These are phyloP conservation scores for Lomographa bimaculata DNA, from an alignment of 2,888 invertebrate species.

Conservation along the genomic window DNA sequence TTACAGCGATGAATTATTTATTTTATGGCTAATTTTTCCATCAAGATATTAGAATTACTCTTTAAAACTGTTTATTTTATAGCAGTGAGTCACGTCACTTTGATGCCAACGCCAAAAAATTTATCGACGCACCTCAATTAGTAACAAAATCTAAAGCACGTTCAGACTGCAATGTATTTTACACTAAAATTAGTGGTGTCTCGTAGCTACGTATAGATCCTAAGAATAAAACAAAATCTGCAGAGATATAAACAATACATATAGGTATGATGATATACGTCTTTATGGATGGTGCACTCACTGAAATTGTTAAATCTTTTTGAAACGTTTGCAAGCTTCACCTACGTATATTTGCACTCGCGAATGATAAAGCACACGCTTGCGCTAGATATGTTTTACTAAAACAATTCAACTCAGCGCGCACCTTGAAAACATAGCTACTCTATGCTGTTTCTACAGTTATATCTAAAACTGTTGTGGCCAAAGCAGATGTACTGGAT, in stretches of 20 bases:
- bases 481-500: slow-evolving; percentile 1
- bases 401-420: slow-evolving; percentile 47
- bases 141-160: not conserved
- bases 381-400: slow-evolving; percentile 54
- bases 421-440: slow-evolving; percentile 39
- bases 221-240: slow-evolving; percentile 3
- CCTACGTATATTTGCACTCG: slow-evolving; percentile 52
- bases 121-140: slow-evolving; percentile 11
- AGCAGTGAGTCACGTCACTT: slow-evolving; percentile 26
- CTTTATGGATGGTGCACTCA: slow-evolving; percentile 39
- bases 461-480: slow-evolving; percentile 9
- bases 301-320: slow-evolving; percentile 55
- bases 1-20: slow-evolving; percentile 16
- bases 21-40: slow-evolving; percentile 31
- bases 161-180: slow-evolving; percentile 1
- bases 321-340: slow-evolving; percentile 42
- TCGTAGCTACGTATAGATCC: no score
- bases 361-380: slow-evolving; percentile 67
- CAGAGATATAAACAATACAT: not conserved
- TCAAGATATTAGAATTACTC: slow-evolving; percentile 30
- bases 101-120: slow-evolving; percentile 32
- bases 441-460: slow-evolving; percentile 39
- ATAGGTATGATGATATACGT: slow-evolving; percentile 31
- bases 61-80: slow-evolving; percentile 30
- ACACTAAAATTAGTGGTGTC: no score